phyloP scores from a whole-genome alignment of 2,113 vertebrate genomes.

The Cyanoliseus patagonus region DNA sequence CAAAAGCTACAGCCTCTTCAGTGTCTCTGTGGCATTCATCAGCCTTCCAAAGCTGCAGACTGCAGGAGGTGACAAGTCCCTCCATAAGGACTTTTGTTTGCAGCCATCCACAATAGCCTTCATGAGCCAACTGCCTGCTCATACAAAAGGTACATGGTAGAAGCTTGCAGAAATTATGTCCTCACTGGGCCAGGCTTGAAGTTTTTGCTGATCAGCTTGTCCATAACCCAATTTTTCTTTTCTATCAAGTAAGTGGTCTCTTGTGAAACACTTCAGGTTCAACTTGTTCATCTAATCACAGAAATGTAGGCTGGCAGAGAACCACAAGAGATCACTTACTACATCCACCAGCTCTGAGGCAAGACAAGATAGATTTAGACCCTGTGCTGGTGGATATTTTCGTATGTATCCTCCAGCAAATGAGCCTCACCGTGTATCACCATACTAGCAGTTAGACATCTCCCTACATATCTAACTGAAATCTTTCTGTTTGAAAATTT shows the following conservation, averaged over 20 bases:
- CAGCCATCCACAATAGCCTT: neutral
- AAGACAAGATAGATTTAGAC: neutral
- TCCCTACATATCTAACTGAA: neutral
- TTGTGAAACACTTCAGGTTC: neutral
- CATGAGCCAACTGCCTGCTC: neutral
- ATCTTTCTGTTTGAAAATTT: conserved; percentile 11
- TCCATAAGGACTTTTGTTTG: neutral
- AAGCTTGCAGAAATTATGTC: neutral
- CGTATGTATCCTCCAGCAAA: conserved; percentile 23
- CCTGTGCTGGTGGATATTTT: neutral
- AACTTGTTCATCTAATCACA: neutral
- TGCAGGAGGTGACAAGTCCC: neutral
- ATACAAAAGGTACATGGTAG: neutral
- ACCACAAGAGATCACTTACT: conserved; percentile 8
- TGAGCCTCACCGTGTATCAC: neutral
- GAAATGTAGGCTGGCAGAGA: neutral
- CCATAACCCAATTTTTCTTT: neutral
- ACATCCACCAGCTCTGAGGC: neutral
- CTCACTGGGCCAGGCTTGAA: neutral
- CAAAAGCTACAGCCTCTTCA: neutral
- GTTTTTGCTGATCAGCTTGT: conserved; percentile 6
- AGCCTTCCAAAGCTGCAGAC: neutral
- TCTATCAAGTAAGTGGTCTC: neutral
- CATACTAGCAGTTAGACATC: conserved; percentile 1
- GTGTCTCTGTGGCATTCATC: neutral